Evolutionary conservation across 2,113 vertebrate genomes (phyloP), one percentile per base, ranked within the genome.

Genomic region (Sorex araneus): DNA sequence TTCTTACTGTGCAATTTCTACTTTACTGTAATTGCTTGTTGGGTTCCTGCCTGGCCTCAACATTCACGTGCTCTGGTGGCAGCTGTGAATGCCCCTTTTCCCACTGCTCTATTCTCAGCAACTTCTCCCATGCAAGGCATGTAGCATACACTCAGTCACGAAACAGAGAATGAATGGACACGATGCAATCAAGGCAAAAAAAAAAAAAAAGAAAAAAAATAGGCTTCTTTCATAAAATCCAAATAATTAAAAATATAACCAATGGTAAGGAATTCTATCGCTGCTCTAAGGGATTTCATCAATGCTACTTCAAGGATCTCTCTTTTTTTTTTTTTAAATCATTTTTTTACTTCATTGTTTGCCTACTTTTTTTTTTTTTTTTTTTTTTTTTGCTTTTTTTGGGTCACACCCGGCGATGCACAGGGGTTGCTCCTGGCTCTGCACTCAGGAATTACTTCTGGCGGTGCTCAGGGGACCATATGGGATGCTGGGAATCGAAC

Each of bases 161-260:
- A 63, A 63, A 60, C 0, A 11, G 27, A 25, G 63, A 70, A 57
- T 30, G 13, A 89, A 63, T 8, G 13, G 69, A 23, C 21, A 34
- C 2, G 34, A 23, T 28, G 28, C n/a, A 54, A 70, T 84, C 8
- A 67, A 89, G 83, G 54, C 19, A 78, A 84, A 64, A 43, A 63
- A 71, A 81, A 7, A 40, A 40, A 40, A 40, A 71, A 81, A 7
- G 7, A 40, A 40, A 40, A 80, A 34, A 32, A 30, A 57, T 75
- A 54, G 47, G 78, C 4, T 82, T 8, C 4, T 81, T 90, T 94
- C n/a, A 36, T 74, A 88, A 73, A 81, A 79, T 36, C 34, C 23
- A 84, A 94, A 70, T 80, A 84, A 66, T 3, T 15, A 77, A 67
- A 87, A 82, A 78, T 85, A 67, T 54, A 83, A 76, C 36, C 12